These are phyloP conservation scores for Paradoxurus hermaphroditus DNA, from an alignment of 2,113 vertebrate species.

Conservation along the genomic window DNA sequence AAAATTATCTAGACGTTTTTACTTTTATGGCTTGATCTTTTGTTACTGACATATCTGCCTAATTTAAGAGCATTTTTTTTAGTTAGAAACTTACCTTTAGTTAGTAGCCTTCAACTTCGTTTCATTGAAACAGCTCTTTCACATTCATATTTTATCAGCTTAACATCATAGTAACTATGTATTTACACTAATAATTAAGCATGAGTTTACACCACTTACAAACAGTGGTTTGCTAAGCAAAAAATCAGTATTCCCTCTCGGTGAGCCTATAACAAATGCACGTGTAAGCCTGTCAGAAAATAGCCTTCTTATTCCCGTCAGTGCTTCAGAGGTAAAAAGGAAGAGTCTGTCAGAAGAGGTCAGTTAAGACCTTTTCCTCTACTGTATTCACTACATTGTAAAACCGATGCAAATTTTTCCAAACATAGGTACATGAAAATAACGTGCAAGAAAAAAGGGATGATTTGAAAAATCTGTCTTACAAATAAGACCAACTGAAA, in stretches of 20 bases:
- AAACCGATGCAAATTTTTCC: neutral
- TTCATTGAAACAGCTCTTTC: constrained; percentile 25
- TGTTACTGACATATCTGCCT: neutral
- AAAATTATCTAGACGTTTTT: neutral
- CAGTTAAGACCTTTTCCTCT: neutral
- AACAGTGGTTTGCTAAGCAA: neutral
- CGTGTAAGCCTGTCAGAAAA: neutral
- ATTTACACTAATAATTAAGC: neutral
- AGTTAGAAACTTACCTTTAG: constrained; percentile 17
- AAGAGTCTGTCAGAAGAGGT: neutral
- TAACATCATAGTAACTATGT: neutral
- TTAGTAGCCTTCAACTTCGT: neutral
- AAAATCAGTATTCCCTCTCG: neutral
- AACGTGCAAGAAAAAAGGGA: neutral
- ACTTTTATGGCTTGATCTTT: constrained; percentile 15
- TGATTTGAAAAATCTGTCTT: neutral
- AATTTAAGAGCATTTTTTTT: neutral
- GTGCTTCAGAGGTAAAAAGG: neutral
- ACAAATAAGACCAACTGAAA: constrained; percentile 9
- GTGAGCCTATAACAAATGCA: neutral
- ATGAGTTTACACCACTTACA: neutral
- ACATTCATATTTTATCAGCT: neutral
- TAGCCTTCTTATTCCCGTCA: neutral
- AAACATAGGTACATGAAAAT: neutral
- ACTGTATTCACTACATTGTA: neutral